A percentile compares a stretch with the other conserved stretches of the same genome.
phyloP scores from a whole-genome alignment of 2,113 vertebrate genomes.

The Chitala chitala region DNA sequence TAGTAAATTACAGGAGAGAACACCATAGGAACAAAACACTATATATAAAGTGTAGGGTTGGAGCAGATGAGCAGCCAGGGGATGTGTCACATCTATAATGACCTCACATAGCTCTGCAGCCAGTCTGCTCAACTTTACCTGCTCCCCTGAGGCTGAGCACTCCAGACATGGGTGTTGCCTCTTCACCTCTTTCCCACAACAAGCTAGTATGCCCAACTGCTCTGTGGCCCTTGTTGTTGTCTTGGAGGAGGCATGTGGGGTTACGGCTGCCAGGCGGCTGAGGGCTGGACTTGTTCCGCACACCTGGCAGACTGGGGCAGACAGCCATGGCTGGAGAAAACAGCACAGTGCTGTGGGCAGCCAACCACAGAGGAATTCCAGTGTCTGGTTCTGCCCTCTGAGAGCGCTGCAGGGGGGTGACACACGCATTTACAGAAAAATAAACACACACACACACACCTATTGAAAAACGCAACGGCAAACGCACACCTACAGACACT shows the following conservation, averaged over 20 bases:
- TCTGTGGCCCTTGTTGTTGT: constrained; percentile 8
- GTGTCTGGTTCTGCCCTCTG: constrained; percentile 3
- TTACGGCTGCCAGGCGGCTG: constrained; percentile 13
- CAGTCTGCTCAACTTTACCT: not conserved
- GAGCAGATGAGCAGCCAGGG: not conserved
- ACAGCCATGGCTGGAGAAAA: constrained; percentile 11
- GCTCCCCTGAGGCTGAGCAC: not conserved
- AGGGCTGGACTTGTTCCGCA: constrained; percentile 6
- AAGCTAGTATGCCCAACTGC: not conserved
- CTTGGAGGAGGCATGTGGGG: constrained; percentile 4
- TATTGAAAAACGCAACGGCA: too few species aligned
- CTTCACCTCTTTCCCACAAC: not conserved
- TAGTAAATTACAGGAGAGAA: not conserved
- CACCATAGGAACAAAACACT: not conserved
- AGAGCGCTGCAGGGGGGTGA: not conserved
- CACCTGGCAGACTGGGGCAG: constrained; percentile 18
- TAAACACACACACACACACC: not conserved
- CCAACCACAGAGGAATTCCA: constrained; percentile 23
- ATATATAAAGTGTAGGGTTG: not conserved
- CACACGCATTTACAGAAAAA: not conserved
- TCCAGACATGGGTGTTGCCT: constrained; percentile 17
- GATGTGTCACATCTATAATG: not conserved
- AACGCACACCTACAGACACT: too few species aligned
- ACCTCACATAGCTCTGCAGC: not conserved
- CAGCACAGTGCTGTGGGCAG: constrained; percentile 10